Conservation (phyloP, 2,888 invertebrate genomes). For the Fragum sueziense region DNA sequence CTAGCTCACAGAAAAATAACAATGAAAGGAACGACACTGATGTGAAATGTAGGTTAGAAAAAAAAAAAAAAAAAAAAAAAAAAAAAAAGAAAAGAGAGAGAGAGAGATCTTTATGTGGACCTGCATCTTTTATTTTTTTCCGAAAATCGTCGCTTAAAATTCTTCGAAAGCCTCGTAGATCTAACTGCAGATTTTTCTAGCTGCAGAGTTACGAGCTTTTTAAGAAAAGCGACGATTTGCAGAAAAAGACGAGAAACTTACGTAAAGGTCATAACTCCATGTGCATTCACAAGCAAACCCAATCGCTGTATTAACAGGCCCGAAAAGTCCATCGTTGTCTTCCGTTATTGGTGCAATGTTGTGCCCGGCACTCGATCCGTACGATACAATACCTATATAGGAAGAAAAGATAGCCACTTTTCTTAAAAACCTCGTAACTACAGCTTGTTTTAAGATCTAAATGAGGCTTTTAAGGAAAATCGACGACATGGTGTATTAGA, state of each 20-base stretch:
- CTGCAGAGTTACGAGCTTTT: no score
- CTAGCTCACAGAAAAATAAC: no score
- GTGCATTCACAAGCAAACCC: conserved; percentile 50
- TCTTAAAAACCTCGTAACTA: not conserved
- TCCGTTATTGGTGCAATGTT: not conserved
- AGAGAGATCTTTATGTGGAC: not conserved
- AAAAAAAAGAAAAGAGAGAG: no score
- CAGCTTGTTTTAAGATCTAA: not conserved
- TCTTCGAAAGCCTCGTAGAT: no score
- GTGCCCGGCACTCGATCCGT: not conserved
- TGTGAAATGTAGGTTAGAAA: no score
- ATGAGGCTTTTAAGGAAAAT: not conserved
- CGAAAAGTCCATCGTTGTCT: conserved; percentile 35
- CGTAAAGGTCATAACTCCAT: conserved; percentile 42
- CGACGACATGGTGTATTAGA: not conserved
- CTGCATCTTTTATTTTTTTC: no score
- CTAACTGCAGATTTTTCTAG: no score
- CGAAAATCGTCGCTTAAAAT: no score
- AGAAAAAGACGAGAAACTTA: conserved; percentile 24
- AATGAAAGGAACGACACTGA: no score
- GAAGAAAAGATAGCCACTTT: not conserved
- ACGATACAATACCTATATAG: not conserved
- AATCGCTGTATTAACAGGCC: conserved; percentile 42
- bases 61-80: no score
- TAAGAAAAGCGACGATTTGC: no score